These are phyloP conservation scores for Cecidostiba fungosa DNA, from an alignment of 2,888 invertebrate species.

Conservation along the genomic window DNA sequence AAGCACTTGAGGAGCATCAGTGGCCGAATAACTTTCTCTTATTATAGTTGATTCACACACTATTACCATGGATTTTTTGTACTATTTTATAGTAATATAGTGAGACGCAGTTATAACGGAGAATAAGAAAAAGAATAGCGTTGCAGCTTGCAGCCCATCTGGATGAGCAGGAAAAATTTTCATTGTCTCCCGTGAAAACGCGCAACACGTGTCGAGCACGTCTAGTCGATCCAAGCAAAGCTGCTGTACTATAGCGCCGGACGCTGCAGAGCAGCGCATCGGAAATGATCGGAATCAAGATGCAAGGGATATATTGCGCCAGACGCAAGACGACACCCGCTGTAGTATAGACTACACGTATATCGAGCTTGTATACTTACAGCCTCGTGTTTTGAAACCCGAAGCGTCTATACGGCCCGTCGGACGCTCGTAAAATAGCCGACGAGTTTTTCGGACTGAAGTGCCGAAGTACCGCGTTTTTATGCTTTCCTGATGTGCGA, in stretches of 20 bases:
- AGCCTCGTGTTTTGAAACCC: conserved; percentile 4
- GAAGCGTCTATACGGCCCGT: conserved; percentile 16
- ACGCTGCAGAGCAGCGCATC: neutral
- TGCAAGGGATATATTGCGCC: neutral
- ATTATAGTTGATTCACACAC: neutral
- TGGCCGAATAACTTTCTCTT: neutral
- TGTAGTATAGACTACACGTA: neutral
- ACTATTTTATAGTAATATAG: no score
- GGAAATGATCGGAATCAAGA: neutral
- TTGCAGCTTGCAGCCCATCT: neutral
- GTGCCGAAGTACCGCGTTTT: neutral
- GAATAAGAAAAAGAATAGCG: no score
- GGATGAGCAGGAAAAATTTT: neutral
- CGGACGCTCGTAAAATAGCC: conserved; percentile 6
- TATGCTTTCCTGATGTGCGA: neutral
- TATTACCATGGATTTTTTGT: neutral
- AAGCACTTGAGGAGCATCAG: neutral
- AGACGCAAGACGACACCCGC: conserved; percentile 11
- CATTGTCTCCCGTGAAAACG: neutral
- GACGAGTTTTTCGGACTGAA: neutral
- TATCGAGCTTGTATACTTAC: no score
- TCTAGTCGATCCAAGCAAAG: neutral
- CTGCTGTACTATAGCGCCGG: neutral
- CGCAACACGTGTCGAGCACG: neutral
- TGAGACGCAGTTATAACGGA: no score